These are phyloP conservation scores for Sebastes alutus DNA, from an alignment of 2,797 vertebrate species.

Conservation along the genomic window DNA sequence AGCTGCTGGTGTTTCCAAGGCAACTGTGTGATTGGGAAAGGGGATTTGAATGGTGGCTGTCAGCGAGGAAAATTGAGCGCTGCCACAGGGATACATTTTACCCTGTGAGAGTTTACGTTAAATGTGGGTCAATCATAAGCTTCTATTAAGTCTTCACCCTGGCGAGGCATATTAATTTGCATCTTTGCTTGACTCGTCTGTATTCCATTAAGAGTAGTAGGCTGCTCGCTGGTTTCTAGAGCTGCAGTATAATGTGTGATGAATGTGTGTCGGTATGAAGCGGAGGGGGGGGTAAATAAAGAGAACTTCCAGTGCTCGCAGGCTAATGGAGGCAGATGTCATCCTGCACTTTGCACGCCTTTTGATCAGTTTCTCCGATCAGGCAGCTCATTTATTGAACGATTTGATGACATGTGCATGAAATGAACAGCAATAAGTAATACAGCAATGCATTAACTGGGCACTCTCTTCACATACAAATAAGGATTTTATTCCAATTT, in stretches of 20 bases:
- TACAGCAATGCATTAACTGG: background rate
- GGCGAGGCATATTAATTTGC: constrained; percentile 72
- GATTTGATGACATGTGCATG: background rate
- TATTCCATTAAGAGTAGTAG: constrained; percentile 54
- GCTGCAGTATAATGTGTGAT: constrained; percentile 45
- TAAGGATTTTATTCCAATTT: background rate
- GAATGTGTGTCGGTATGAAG: constrained; percentile 41
- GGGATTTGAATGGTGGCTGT: constrained; percentile 75
- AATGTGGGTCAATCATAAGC: constrained; percentile 81
- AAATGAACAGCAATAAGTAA: background rate
- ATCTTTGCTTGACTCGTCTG: constrained; percentile 62
- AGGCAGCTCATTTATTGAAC: constrained; percentile 8
- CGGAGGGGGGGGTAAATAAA: constrained; percentile 21
- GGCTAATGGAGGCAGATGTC: constrained; percentile 58
- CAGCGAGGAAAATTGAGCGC: constrained; percentile 65
- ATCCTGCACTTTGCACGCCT: constrained; percentile 21
- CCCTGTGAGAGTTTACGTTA: constrained; percentile 71
- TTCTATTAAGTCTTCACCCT: constrained; percentile 75
- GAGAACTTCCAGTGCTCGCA: constrained; percentile 33
- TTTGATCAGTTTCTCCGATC: constrained; percentile 42
- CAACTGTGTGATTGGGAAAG: constrained; percentile 75
- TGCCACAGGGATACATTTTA: constrained; percentile 66
- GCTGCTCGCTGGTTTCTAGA: constrained; percentile 39
- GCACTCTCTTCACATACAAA: background rate
- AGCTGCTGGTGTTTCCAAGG: constrained; percentile 77